Percentiles rank a stretch among this genome's conserved stretches.
Conservation (phyloP, 2,797 vertebrate species). For the Epinephelus coioides region DNA sequence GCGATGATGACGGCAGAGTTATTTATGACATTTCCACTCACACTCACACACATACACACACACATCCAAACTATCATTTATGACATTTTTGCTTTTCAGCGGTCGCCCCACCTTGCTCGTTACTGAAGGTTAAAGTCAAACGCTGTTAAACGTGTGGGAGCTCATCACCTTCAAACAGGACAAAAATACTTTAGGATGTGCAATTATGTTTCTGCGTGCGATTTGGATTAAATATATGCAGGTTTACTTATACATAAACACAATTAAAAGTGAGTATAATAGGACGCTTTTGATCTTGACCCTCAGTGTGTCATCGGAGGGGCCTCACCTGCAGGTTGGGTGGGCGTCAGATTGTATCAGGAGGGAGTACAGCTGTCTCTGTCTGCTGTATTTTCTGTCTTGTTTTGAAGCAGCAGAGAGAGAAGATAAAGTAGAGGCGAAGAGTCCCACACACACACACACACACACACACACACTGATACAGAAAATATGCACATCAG, state of each 20-base stretch:
- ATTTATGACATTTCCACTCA: constrained; percentile 53
- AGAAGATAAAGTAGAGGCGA: constrained; percentile 25
- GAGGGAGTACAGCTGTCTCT: neutral
- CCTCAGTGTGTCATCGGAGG: neutral
- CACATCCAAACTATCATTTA: constrained; percentile 47
- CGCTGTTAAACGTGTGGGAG: constrained; percentile 46
- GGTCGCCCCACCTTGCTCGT: constrained; percentile 1
- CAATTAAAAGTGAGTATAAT: neutral
- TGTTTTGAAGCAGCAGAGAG: constrained; percentile 36
- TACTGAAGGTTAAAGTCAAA: neutral
- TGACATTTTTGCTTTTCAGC: constrained; percentile 13
- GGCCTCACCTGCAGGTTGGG: constrained; percentile 15
- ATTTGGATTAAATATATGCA: neutral
- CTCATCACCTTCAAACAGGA: constrained; percentile 21
- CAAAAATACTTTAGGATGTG: constrained; percentile 1
- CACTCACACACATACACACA: constrained; percentile 3
- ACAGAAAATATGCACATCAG: constrained; percentile 46
- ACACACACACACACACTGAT: constrained; percentile 13
- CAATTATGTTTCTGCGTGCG: constrained; percentile 11
- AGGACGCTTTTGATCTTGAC: neutral
- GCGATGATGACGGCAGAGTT: constrained; percentile 29
- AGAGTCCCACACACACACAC: constrained; percentile 15
- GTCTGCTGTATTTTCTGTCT: constrained; percentile 17
- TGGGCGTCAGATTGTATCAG: constrained; percentile 33
- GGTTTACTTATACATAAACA: neutral